Evolutionary conservation across 2,888 invertebrate genomes (phyloP).

Genomic region (Idaea straminata): DNA sequence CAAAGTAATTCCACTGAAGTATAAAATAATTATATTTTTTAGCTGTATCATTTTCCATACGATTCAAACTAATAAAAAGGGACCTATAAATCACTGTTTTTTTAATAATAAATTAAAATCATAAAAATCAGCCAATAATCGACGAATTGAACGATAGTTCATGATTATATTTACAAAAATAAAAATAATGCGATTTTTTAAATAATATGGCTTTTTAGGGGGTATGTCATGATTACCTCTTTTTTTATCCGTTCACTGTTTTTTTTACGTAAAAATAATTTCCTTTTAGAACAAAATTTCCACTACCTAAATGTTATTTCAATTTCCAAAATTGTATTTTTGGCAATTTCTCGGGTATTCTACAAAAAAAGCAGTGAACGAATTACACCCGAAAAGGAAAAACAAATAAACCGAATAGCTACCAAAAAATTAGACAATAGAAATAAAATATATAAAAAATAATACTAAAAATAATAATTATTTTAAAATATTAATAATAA

Average conservation of each 20-base stretch:
- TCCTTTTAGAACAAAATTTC: neutral
- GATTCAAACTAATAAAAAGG: neutral
- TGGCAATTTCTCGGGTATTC: neutral
- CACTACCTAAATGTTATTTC: too few species aligned
- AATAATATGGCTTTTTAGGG: conserved; percentile 16
- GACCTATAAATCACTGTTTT: conserved; percentile 11
- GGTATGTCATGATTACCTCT: conserved; percentile 11
- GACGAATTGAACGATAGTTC: neutral
- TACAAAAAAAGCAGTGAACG: conserved; percentile 12
- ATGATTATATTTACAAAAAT: neutral
- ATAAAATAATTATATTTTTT: neutral
- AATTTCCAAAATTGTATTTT: neutral
- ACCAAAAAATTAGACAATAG: conserved; percentile 30
- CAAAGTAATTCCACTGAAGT: conserved; percentile 7
- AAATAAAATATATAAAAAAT: conserved; percentile 31
- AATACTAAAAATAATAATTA: conserved; percentile 29
- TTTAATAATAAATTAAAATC: conserved; percentile 27
- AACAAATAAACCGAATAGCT: conserved; percentile 30
- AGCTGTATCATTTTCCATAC: neutral
- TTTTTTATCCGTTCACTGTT: conserved; percentile 13
- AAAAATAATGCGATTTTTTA: conserved; percentile 1
- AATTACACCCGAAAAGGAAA: neutral
- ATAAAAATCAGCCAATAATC: conserved; percentile 25
- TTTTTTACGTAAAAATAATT: conserved; percentile 4
- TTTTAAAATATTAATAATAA: conserved; percentile 23